These are phyloP conservation scores for Antheraea mylitta DNA, from an alignment of 1,140 invertebrate genomes.

Conservation along the genomic window DNA sequence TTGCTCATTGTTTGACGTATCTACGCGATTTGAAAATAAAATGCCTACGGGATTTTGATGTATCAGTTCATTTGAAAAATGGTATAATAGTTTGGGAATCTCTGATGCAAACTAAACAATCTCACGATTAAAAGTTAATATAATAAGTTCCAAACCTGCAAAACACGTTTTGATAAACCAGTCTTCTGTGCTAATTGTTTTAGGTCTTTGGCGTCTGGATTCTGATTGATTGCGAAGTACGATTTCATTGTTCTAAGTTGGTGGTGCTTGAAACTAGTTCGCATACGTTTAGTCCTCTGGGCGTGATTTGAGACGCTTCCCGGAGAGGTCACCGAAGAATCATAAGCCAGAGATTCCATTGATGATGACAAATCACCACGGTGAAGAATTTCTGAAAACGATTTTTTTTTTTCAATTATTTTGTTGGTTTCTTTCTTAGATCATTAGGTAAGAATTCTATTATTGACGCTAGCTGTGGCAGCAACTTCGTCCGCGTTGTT, in stretches of 20 bases:
- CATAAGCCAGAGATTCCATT: slow-evolving; percentile 87
- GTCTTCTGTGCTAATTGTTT: slow-evolving; percentile 98
- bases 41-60: no score
- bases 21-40: no score
- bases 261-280: slow-evolving; percentile 98
- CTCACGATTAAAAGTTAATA: not conserved
- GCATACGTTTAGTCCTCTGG: slow-evolving; percentile 91
- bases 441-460: not conserved
- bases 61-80: no score
- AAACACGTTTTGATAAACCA: slow-evolving; percentile 95
- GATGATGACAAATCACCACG: slow-evolving; percentile 86
- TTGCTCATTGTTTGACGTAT: no score
- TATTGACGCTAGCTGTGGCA: no score
- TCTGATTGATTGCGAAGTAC: slow-evolving; percentile 98
- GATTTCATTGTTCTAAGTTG: slow-evolving; percentile 98
- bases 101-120: not conserved
- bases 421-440: not conserved
- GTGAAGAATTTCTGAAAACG: slow-evolving; percentile 84
- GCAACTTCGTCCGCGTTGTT: no score
- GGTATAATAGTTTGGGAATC: no score
- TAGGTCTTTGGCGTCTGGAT: slow-evolving; percentile 97
- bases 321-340: slow-evolving; percentile 86
- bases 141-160: slow-evolving; percentile 86
- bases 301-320: slow-evolving; percentile 80
- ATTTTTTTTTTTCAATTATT: slow-evolving; percentile 16